phyloP scores from a whole-genome alignment of 2,113 vertebrate genomes.

The Nematolebias whitei region DNA sequence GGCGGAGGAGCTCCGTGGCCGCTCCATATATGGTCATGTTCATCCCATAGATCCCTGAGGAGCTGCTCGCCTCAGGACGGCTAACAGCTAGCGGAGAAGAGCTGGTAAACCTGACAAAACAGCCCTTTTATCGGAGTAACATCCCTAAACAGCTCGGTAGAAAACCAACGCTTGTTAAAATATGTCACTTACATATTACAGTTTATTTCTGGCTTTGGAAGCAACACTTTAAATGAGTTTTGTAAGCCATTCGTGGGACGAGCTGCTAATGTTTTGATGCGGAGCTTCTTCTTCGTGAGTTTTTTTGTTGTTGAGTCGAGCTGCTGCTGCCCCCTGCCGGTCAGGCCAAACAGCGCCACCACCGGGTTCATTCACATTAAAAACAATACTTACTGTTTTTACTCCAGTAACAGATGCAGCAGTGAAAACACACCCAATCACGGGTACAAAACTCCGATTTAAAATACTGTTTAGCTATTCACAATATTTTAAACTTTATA shows the following conservation, averaged over 20 bases:
- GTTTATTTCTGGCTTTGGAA: not conserved
- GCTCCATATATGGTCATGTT: constrained; percentile 81
- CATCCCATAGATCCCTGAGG: constrained; percentile 53
- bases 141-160: constrained; percentile 14
- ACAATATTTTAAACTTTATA: too few relatives aligned
- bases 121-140: constrained; percentile 24
- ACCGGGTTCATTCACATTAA: not conserved
- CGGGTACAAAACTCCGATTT: too few relatives aligned
- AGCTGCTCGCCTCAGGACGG: constrained; percentile 30
- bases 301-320: too few relatives aligned
- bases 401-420: too few relatives aligned
- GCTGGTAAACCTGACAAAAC: constrained; percentile 21
- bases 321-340: constrained; percentile 27
- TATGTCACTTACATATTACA: too few relatives aligned
- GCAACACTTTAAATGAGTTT: constrained; percentile 5
- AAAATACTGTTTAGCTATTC: too few relatives aligned
- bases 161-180: not conserved
- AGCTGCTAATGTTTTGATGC: constrained; percentile 66
- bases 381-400: not conserved
- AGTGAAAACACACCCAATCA: too few relatives aligned
- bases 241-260: not conserved
- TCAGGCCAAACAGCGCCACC: not conserved
- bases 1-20: constrained; percentile 41
- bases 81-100: constrained; percentile 18
- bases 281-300: constrained; percentile 43